phyloP scores from a whole-genome alignment of 2,113 vertebrate species.

The Thryonomys swinderianus region DNA sequence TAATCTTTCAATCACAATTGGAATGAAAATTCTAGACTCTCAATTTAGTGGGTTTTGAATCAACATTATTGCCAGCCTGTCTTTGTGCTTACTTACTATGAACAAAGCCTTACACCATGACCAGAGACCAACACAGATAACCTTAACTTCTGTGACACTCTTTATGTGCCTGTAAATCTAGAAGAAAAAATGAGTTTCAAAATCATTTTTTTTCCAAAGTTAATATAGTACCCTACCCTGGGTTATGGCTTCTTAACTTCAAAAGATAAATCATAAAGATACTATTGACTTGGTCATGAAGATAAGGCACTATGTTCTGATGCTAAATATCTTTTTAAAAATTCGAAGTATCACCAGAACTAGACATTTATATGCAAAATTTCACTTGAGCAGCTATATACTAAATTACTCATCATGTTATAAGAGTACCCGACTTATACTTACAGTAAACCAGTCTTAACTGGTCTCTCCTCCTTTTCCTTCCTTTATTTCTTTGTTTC shows the following conservation, averaged over 20 bases:
- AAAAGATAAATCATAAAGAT: background rate
- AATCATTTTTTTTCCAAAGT: background rate
- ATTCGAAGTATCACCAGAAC: background rate
- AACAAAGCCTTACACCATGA: background rate
- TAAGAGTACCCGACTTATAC: background rate
- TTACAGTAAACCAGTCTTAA: background rate
- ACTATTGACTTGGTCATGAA: background rate
- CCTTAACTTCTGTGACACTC: background rate
- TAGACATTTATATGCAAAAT: slow-evolving; percentile 10
- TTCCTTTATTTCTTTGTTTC: background rate
- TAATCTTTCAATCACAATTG: background rate
- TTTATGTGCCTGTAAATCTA: background rate
- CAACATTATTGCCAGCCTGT: background rate
- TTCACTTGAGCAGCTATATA: background rate
- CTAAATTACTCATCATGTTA: background rate
- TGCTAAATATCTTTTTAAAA: background rate
- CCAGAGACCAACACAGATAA: background rate
- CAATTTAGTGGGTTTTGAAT: background rate
- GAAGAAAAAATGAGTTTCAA: background rate
- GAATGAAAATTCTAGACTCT: background rate
- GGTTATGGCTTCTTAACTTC: background rate
- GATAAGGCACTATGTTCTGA: background rate
- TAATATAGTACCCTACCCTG: background rate
- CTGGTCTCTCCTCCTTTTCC: background rate
- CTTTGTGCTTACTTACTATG: background rate